Base-by-base conservation (phyloP, 2,797 vertebrate species). In the Poecilia velifera region DNA sequence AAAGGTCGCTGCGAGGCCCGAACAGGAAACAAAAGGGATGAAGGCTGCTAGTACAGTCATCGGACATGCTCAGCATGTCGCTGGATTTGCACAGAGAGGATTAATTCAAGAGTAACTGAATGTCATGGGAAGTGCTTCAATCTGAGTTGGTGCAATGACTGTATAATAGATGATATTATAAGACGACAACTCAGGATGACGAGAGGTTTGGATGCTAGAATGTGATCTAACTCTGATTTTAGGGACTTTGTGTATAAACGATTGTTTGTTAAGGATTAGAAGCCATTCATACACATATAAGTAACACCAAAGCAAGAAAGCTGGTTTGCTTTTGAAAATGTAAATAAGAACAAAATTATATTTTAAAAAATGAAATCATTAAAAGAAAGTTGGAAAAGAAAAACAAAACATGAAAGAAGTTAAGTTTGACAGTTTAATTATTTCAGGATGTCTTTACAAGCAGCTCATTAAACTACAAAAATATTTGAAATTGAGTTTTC, bases 11-110 rank as follows among this genome's bases (percentile, higher is more conserved):
- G 16, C 77, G 8, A 80, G 82, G 76, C 79, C 76, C 73, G 2
- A 84, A 80, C 59, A 79, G 82, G 83, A 87, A 81, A 79, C 71
- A 84, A 89, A 45, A 90, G 76, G 79, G 85, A 84, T 55, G 59
- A 77, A 78, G 71, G 43, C 2, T 73, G 79, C 68, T 78, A 72
- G 72, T 34, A 41, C 4, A 59, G 79, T 55, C 72, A 81, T 57
- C 76, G 70, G 28, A 76, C 83, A 84, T 64, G 81, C 89, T 82
- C 85, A 90, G 86, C 86, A 84, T 68, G 70, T 78, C 31, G 64
- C 72, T 82, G 76, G 73, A 77, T 47, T 77, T 73, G 66, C 49
- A 78, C 43, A 46, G 68, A 82, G 1, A 59, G 13, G 25, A 87
- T 45, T 6, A 53, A 80, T 43, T 76, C 43, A 47, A 47, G 71